phyloP scores from a whole-genome alignment of 1,140 invertebrate genomes.

The Drosophila santomea region DNA sequence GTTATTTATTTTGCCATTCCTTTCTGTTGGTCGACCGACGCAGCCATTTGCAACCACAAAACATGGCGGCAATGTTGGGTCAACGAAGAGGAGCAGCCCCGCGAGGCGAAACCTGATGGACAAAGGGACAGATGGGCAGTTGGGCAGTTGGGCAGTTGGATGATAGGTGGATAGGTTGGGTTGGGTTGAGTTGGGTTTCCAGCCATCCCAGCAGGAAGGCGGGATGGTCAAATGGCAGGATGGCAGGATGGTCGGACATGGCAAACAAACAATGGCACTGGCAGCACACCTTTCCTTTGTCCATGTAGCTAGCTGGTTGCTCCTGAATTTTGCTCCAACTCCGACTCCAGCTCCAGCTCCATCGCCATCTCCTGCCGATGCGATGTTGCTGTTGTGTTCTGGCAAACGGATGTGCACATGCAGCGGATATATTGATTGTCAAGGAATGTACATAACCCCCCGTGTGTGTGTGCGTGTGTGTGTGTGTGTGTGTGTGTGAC shows the following conservation, averaged over 20 bases:
- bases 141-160: not conserved
- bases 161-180: not conserved
- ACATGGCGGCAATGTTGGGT: slow-evolving; percentile 44
- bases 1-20: slow-evolving; percentile 35
- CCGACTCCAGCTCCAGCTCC: not conserved
- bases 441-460: slow-evolving; percentile 28
- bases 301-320: slow-evolving; percentile 1
- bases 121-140: slow-evolving; percentile 9
- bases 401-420: slow-evolving; percentile 72
- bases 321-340: not conserved
- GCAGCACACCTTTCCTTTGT: slow-evolving; percentile 65
- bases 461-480: slow-evolving; percentile 7
- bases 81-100: slow-evolving; percentile 14
- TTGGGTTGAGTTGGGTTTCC: too few species aligned
- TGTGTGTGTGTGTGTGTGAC: not conserved
- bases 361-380: slow-evolving; percentile 6
- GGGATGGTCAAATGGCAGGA: not conserved
- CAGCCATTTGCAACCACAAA: slow-evolving; percentile 45
- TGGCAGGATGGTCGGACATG: slow-evolving; percentile 24
- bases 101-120: slow-evolving; percentile 14
- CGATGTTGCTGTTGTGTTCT: slow-evolving; percentile 32
- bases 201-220: not conserved
- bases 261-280: slow-evolving; percentile 52
- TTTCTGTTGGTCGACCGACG: slow-evolving; percentile 1
- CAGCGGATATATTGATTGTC: slow-evolving; percentile 82